Conservation (phyloP, 2,888 invertebrate genomes). For the Diaperis boleti region DNA sequence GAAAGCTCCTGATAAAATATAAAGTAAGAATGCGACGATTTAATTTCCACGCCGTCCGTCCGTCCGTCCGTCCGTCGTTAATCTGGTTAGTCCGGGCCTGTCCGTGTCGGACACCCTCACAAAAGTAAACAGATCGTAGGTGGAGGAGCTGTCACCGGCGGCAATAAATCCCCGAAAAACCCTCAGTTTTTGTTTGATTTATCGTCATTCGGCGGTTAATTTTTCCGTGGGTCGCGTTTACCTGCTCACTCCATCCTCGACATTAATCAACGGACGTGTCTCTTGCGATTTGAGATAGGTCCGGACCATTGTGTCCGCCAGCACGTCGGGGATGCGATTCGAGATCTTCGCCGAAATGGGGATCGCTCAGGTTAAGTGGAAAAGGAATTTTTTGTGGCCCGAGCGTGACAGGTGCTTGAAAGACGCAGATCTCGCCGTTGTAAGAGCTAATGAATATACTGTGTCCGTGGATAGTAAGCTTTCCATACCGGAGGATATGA, state of each 20-base stretch:
- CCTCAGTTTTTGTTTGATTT: slow-evolving; percentile 61
- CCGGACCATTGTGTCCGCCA: slow-evolving; percentile 43
- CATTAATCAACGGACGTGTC: slow-evolving; percentile 60
- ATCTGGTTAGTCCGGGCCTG: slow-evolving; percentile 28
- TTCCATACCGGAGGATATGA: too few species aligned
- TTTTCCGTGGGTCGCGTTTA: slow-evolving; percentile 55
- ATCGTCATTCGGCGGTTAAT: slow-evolving; percentile 58
- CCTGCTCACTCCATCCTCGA: slow-evolving; percentile 52
- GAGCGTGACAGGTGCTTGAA: too few species aligned
- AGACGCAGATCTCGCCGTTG: too few species aligned
- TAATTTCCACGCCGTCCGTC: slow-evolving; percentile 38
- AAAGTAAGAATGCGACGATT: slow-evolving; percentile 23
- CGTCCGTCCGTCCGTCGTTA: slow-evolving; percentile 25
- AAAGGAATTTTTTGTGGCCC: too few species aligned
- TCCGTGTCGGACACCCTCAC: slow-evolving; percentile 41
- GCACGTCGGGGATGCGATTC: too few species aligned
- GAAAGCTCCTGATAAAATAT: too few species aligned
- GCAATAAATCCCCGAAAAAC: slow-evolving; percentile 57
- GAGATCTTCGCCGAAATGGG: too few species aligned
- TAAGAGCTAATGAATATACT: too few species aligned
- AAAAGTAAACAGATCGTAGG: slow-evolving; percentile 61
- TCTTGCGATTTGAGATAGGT: slow-evolving; percentile 45
- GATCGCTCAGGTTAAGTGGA: too few species aligned
- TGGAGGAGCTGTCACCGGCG: slow-evolving; percentile 57
- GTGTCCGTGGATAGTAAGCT: too few species aligned